Conservation (phyloP, 2,797 vertebrate species). For the Acanthis flammea region DNA sequence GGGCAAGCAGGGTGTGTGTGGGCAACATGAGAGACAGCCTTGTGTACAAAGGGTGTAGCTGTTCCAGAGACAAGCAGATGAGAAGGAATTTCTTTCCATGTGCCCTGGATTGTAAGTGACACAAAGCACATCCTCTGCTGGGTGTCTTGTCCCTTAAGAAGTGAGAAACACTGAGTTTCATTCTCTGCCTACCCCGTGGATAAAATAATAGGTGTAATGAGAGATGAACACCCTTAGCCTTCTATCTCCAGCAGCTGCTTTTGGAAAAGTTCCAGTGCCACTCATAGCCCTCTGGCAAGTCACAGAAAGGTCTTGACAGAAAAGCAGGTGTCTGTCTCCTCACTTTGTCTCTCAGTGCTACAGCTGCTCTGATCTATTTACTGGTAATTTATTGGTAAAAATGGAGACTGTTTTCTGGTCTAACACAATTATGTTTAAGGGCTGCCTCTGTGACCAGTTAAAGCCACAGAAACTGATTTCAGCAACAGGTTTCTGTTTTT, state of each 20-base stretch:
- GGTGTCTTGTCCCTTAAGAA: neutral
- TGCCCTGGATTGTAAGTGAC: neutral
- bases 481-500: neutral
- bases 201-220: neutral
- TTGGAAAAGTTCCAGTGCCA: neutral
- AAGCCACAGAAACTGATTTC: neutral
- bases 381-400: neutral
- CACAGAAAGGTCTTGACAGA: neutral
- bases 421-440: neutral
- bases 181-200: rapidly evolving
- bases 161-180: neutral
- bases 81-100: neutral
- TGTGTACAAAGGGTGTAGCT: neutral
- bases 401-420: neutral
- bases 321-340: neutral
- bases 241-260: neutral
- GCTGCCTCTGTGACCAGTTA: neutral
- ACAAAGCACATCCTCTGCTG: neutral
- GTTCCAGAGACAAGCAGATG: neutral
- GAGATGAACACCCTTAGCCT: rapidly evolving
- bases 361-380: neutral
- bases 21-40: neutral
- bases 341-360: neutral
- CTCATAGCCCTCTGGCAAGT: neutral
- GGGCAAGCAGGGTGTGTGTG: neutral